Conservation (phyloP, 2,113 vertebrate species). For the Bubo scandiacus region DNA sequence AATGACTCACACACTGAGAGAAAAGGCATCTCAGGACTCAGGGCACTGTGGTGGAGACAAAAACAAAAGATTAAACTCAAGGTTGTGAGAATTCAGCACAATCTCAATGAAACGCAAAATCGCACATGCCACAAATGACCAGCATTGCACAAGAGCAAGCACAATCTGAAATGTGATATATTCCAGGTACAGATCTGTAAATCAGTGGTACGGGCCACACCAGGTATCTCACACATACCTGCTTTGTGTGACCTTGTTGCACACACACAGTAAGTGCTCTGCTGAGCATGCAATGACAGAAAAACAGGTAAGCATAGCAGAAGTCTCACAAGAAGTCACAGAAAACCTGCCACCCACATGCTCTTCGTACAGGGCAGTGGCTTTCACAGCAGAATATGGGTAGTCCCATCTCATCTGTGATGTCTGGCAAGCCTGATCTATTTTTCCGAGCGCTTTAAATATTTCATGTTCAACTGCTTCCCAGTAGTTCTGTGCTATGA, state of each 20-base stretch:
- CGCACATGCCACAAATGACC: fast-evolving
- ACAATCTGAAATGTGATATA: background rate
- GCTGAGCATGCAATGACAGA: background rate
- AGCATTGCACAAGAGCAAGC: fast-evolving
- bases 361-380: background rate
- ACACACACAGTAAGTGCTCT: background rate
- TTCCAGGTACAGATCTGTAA: background rate
- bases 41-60: fast-evolving
- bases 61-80: background rate
- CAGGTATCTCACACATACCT: background rate
- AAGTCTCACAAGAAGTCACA: background rate
- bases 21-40: background rate
- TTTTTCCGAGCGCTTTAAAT: background rate
- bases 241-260: background rate
- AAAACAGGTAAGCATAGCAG: background rate
- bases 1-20: background rate
- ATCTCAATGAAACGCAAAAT: background rate
- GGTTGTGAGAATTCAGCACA: background rate
- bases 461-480: background rate
- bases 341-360: fast-evolving
- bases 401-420: background rate
- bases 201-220: fast-evolving
- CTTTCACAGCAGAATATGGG: background rate
- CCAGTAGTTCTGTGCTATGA: background rate
- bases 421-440: background rate